These are phyloP conservation scores for Gastracanthus pulcherrimus DNA, from an alignment of 2,888 invertebrate genomes.

Conservation along the genomic window DNA sequence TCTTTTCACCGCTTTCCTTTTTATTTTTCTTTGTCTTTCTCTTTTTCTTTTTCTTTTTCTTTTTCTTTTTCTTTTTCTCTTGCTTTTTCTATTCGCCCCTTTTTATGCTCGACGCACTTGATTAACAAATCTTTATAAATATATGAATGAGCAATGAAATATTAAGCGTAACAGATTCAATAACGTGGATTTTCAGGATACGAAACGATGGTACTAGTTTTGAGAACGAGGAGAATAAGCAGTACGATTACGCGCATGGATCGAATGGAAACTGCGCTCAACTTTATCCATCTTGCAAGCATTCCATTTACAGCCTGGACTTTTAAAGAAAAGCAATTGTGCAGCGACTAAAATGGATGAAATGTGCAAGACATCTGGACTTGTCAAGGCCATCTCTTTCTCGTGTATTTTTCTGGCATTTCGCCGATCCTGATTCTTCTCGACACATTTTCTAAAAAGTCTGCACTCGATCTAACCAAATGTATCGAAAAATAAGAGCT, in stretches of 20 bases:
- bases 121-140: no score
- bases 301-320: constrained; percentile 73
- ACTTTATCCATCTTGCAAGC: constrained; percentile 77
- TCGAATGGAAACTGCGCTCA: constrained; percentile 76
- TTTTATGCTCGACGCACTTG: no score
- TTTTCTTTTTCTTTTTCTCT: not conserved
- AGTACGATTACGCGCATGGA: constrained; percentile 78
- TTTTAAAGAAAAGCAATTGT: constrained; percentile 60
- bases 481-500: not conserved
- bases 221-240: constrained; percentile 67
- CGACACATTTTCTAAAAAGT: not conserved
- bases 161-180: no score
- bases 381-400: constrained; percentile 3
- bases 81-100: not conserved
- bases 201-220: constrained; percentile 70
- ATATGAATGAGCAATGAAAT: no score
- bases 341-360: not conserved
- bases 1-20: not conserved
- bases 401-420: constrained; percentile 62
- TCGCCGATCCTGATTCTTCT: constrained; percentile 56
- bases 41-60: not conserved
- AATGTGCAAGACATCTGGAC: not conserved
- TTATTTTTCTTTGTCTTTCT: no score
- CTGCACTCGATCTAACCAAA: not conserved
- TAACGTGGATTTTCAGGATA: constrained; percentile 64